These are phyloP conservation scores for Theocolax elegans DNA, from an alignment of 1,140 invertebrate species.

Conservation along the genomic window DNA sequence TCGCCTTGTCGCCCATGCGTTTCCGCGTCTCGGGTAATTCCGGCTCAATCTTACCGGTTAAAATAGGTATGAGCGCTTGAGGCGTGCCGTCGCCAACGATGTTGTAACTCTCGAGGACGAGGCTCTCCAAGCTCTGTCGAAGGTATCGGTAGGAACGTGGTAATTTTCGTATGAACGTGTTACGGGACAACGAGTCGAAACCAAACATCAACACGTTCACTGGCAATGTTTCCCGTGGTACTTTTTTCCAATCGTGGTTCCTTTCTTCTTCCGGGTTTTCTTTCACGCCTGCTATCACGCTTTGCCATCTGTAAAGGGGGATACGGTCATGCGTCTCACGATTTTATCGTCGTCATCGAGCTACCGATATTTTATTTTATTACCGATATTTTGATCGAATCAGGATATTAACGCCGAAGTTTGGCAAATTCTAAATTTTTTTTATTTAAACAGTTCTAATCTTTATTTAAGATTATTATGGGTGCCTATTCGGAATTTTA, in stretches of 20 bases:
- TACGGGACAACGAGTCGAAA: slow-evolving; percentile 90
- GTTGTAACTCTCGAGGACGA: slow-evolving; percentile 85
- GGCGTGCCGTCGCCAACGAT: slow-evolving; percentile 96
- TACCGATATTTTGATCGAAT: too few species aligned
- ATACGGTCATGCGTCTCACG: too few species aligned
- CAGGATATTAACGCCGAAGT: too few species aligned
- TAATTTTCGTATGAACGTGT: slow-evolving; percentile 87
- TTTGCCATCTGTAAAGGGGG: slow-evolving; percentile 68
- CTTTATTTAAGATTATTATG: too few species aligned
- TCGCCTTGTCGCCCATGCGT: slow-evolving; percentile 73
- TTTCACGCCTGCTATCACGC: slow-evolving; percentile 70
- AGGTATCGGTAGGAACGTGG: slow-evolving; percentile 85
- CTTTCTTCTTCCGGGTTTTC: slow-evolving; percentile 64
- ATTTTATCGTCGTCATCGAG: too few species aligned
- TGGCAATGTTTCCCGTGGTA: slow-evolving; percentile 67
- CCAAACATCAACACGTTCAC: slow-evolving; percentile 90
- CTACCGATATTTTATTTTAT: too few species aligned
- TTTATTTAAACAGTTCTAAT: too few species aligned
- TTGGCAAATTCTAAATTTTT: too few species aligned
- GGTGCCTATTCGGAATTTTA: too few species aligned
- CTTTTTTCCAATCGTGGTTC: slow-evolving; percentile 66
- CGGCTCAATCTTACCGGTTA: slow-evolving; percentile 89
- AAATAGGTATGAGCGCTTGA: slow-evolving; percentile 89
- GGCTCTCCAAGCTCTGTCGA: slow-evolving; percentile 74
- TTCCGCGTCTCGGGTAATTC: slow-evolving; percentile 89